Conservation (phyloP, 2,113 vertebrate genomes). For the Nanorana parkeri region DNA sequence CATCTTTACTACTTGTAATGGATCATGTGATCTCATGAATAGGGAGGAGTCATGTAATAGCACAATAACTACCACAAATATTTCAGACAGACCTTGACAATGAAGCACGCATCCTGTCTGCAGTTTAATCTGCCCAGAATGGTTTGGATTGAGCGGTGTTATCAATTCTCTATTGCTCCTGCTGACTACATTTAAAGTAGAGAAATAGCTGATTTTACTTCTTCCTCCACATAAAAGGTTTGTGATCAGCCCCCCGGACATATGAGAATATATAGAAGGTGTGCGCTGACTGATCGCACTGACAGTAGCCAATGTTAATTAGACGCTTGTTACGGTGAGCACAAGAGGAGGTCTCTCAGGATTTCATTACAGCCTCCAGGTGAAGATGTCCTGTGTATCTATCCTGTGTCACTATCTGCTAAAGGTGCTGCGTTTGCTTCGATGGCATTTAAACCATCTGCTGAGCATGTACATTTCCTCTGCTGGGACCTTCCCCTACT, state of each 20-base stretch:
- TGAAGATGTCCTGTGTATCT: constrained; percentile 8
- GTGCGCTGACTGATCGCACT: neutral
- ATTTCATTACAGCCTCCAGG: constrained; percentile 26
- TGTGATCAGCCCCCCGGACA: neutral
- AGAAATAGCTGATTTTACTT: constrained; percentile 2
- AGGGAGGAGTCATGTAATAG: too few species aligned
- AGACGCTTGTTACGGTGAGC: constrained; percentile 28
- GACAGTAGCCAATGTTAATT: constrained; percentile 38
- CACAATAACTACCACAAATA: too few species aligned
- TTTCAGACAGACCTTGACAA: too few species aligned
- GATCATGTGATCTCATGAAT: too few species aligned
- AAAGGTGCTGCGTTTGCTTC: constrained; percentile 14
- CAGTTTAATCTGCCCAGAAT: too few species aligned
- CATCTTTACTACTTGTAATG: too few species aligned
- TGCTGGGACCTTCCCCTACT: neutral
- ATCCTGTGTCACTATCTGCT: constrained; percentile 12
- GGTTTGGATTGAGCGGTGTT: too few species aligned
- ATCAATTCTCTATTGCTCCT: too few species aligned
- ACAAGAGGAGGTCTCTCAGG: constrained; percentile 34
- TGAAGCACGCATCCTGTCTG: too few species aligned
- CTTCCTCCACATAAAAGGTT: neutral
- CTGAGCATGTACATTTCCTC: constrained; percentile 1
- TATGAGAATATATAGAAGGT: constrained; percentile 27
- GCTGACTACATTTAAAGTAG: neutral
- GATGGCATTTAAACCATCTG: constrained; percentile 36